A percentile compares a stretch with the other conserved stretches of the same genome.
phyloP scores from a whole-genome alignment of 2,888 invertebrate species.

The Xanthia icteritia region DNA sequence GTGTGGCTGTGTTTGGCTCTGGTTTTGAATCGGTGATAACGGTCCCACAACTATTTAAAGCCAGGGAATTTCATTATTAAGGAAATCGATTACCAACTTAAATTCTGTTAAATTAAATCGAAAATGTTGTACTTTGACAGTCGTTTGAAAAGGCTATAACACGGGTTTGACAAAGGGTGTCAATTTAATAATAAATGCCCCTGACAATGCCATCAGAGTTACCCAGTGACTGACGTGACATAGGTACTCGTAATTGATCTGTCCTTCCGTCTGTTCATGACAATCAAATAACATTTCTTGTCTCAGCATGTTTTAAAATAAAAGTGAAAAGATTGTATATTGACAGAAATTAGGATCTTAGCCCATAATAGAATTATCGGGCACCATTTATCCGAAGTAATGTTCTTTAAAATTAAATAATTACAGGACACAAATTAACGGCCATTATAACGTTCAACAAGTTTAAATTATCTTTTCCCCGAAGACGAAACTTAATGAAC shows the following conservation, averaged over 20 bases:
- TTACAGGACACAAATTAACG: conserved; percentile 28
- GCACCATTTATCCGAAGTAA: conserved; percentile 25
- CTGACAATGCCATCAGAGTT: background rate
- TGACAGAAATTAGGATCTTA: background rate
- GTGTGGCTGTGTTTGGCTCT: background rate
- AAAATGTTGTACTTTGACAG: background rate
- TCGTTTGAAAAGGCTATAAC: background rate
- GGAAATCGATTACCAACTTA: background rate
- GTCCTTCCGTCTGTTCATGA: no score
- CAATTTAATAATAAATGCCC: background rate
- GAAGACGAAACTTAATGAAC: conserved; percentile 17
- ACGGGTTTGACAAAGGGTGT: background rate
- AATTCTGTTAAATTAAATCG: background rate
- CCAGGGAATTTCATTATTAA: background rate
- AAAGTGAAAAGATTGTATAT: background rate
- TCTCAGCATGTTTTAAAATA: background rate
- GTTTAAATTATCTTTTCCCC: conserved; percentile 29
- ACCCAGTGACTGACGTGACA: background rate
- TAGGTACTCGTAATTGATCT: background rate
- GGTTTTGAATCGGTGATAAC: background rate
- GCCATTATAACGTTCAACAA: conserved; percentile 44
- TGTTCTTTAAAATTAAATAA: conserved; percentile 17
- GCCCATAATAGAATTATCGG: conserved; percentile 9
- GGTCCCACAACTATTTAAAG: background rate
- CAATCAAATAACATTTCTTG: background rate